Conservation (phyloP, 2,888 invertebrate species). For the Epirrhoe alternata region DNA sequence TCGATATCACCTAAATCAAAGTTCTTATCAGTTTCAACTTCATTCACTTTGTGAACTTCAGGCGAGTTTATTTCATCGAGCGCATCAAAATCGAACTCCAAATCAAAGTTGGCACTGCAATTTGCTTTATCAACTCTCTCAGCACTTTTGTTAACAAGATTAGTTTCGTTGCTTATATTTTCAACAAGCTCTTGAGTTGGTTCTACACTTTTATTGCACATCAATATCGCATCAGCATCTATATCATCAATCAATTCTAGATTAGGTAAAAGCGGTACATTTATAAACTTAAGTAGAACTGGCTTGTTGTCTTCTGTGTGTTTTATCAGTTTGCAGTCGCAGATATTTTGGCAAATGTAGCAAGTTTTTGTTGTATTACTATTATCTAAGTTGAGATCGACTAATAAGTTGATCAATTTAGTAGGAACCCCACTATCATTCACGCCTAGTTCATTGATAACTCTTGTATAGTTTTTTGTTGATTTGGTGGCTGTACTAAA, state of each 20-base stretch:
- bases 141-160: conserved; percentile 24
- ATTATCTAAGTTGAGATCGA: conserved; percentile 75
- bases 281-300: conserved; percentile 49
- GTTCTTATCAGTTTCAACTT: conserved; percentile 53
- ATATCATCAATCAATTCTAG: conserved; percentile 68
- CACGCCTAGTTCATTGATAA: conserved; percentile 71
- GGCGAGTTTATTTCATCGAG: conserved; percentile 41
- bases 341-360: conserved; percentile 73
- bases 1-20: conserved; percentile 78
- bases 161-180: conserved; percentile 19
- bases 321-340: conserved; percentile 68
- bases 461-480: conserved; percentile 77
- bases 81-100: conserved; percentile 60
- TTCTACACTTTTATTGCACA: conserved; percentile 50
- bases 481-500: conserved; percentile 79
- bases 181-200: conserved; percentile 35
- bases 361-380: conserved; percentile 62
- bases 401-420: conserved; percentile 69
- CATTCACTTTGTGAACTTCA: conserved; percentile 36
- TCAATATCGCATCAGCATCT: conserved; percentile 54
- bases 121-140: conserved; percentile 37
- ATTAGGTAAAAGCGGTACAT: conserved; percentile 62
- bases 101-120: conserved; percentile 43
- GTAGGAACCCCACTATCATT: conserved; percentile 68
- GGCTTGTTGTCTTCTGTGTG: conserved; percentile 50